phyloP scores from a whole-genome alignment of 2,113 vertebrate species.

The Xenopus tropicalis region UCB_Xtro_10.0 CM004449.2:99117001-99117500 shows the following conservation, averaged over 20 bases:
- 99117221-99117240: neutral
- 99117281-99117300: neutral
- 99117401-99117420: neutral
- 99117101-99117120: too few relatives aligned
- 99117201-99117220: too few relatives aligned
- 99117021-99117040: too few relatives aligned
- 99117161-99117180: too few relatives aligned
- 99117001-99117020: too few relatives aligned
- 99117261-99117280: conserved; percentile 2
- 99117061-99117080: too few relatives aligned
- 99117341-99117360: neutral
- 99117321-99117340: neutral
- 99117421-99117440: conserved; percentile 20
- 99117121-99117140: too few relatives aligned
- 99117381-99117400: neutral
- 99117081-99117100: too few relatives aligned
- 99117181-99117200: too few relatives aligned
- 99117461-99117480: neutral
- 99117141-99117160: too few relatives aligned
- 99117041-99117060: too few relatives aligned
- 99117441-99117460: neutral
- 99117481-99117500: conserved; percentile 4
- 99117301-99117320: conserved; percentile 7
- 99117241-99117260: neutral
- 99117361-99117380: conserved; percentile 9